phyloP scores from a whole-genome alignment of 2,797 vertebrate genomes.

The Galago senegalensis region DNA sequence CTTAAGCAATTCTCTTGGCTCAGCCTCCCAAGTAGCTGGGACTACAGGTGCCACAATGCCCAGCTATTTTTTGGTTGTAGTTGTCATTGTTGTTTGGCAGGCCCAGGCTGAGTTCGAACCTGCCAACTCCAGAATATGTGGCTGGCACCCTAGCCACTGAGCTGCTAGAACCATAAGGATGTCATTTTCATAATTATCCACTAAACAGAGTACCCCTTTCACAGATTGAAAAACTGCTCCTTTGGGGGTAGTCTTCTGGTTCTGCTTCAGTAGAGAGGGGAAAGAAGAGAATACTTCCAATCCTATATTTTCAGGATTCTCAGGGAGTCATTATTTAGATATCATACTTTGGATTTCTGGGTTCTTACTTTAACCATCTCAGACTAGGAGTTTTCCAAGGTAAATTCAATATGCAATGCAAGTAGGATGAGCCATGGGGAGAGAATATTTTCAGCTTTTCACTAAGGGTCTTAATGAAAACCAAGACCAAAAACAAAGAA shows the following conservation, averaged over 20 bases:
- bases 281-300: background rate
- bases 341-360: background rate
- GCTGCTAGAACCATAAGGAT: background rate
- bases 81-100: too few relatives aligned
- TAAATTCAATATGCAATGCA: background rate
- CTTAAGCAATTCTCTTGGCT: too few relatives aligned
- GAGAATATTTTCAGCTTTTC: conserved; percentile 3
- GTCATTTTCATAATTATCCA: background rate
- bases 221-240: background rate
- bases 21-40: too few relatives aligned
- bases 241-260: background rate
- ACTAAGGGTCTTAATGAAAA: background rate
- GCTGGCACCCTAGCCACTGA: too few relatives aligned
- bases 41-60: too few relatives aligned
- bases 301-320: background rate
- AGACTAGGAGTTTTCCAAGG: background rate
- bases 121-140: too few relatives aligned
- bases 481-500: background rate
- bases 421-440: background rate
- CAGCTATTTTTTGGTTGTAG: too few relatives aligned
- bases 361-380: background rate
- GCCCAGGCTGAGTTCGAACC: too few relatives aligned
- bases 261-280: background rate
- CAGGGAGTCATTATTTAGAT: background rate
- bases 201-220: background rate